Base-by-base conservation (phyloP, 92 coral and sea anemone genomes). In the Siderastrea siderea region DNA sequence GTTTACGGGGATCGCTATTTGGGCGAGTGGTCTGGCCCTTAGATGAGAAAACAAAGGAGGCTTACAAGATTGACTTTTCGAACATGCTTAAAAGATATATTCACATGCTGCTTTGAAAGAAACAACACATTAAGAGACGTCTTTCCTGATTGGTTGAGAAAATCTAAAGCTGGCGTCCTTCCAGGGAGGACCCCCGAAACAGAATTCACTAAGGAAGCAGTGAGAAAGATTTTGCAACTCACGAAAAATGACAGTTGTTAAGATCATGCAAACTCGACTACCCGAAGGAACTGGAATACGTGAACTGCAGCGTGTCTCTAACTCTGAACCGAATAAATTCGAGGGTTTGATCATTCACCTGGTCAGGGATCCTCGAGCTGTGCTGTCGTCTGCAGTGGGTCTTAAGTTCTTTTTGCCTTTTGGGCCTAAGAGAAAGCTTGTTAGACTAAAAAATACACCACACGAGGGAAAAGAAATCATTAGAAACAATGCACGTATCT, bases 301-400 rank as follows among this genome's bases (percentile, higher is more conserved):
- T 4, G 81, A 77, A 57, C 81, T 77, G 2, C 38, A 77, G 54
- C 65, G 50, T 1, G 7, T 77, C 68, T 77, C 66, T 77, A 19
- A 48, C 67, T 77, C 81, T 9, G 49, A 54, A 19, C 50, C 67
- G 8, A n/a, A 26, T 3, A 3, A 57, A 50, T 77, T 77, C n/a
- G 67, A 77, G 9, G 53, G 81, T n/a, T n/a, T n/a, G n/a, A n/a
- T n/a, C n/a, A n/a, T n/a, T n/a, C n/a, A n/a, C n/a, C n/a, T n/a
- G n/a, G 81, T 77, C 1, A 77, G 81, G 43, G 81, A 77, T 12
- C 81, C 81, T 1, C 81, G 81, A 3, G 81, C 81, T 13, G 67
- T 77, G 47, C 44, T 77, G 4, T 77, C 81, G 48, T 77, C 81
- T 12, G 53, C 57, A 57, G 5, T 77, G 46, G 57, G 81, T 44